phyloP scores from a whole-genome alignment of 2,113 vertebrate species.

The Hydropotes inermis region DNA sequence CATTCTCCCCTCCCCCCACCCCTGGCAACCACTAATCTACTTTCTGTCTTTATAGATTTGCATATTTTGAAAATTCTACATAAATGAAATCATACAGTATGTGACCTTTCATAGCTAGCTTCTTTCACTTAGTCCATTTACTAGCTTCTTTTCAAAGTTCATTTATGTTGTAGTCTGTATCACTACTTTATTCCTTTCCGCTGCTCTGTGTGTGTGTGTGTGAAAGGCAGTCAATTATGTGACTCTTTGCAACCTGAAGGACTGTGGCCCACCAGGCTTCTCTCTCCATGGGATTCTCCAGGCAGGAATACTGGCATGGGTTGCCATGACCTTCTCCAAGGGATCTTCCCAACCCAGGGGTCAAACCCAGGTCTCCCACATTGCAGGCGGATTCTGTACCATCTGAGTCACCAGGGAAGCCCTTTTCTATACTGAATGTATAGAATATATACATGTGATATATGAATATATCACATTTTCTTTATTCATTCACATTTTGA shows the following conservation, averaged over 20 bases:
- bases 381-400: not conserved
- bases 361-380: not conserved
- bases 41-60: not conserved
- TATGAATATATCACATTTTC: not conserved
- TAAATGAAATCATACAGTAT: not conserved
- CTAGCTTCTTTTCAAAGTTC: not conserved
- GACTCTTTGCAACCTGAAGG: not conserved
- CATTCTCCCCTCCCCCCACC: fast-evolving
- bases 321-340: not conserved
- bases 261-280: not conserved
- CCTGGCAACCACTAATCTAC: not conserved
- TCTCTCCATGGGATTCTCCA: not conserved
- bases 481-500: not conserved
- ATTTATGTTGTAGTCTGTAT: not conserved
- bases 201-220: not conserved
- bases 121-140: not conserved
- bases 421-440: not conserved
- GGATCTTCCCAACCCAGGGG: not conserved
- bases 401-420: not conserved
- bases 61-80: fast-evolving
- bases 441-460: too few relatives aligned
- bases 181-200: not conserved
- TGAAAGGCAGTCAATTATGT: not conserved
- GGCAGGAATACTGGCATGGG: not conserved
- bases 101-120: not conserved